Evolutionary conservation across 2,888 invertebrate genomes (phyloP), one percentile per base, ranked within the genome.

Genomic region (Ethmia dodecea): DNA sequence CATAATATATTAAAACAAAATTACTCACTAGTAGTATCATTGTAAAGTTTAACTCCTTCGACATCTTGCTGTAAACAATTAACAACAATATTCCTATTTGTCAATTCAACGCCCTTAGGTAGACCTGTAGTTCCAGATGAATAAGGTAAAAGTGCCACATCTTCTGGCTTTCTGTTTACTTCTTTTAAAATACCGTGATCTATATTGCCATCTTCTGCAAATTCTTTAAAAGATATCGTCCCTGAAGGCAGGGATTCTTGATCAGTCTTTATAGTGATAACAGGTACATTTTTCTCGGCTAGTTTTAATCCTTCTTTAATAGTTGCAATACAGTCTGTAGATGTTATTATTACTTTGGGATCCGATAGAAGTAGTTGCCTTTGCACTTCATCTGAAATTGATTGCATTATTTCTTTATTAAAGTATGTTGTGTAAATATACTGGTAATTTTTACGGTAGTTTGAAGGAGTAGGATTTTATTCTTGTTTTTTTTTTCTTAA

Each of bases 51-150:
- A 1, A 62, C 38, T 28, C 50, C 62, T 1, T 66, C 70, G 1
- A 60, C 51, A 40, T 65, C 64, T 31, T 78, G 77, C 29, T 83
- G 83, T 37, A 62, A 49, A 46, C 57, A 60, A 52, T 90, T 89
- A 0, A 88, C 59, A 1, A 89, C 60, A 3, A 90, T 36, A 64
- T 89, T 89, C 26, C 48, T 65, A 67, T 93, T 89, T 0, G 90
- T 88, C 1, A 93, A 60, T 55, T 89, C 86, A 0, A 93, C 93
- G 4, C 92, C 93, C 78, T 94, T 94, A 0, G 94, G 92, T 13
- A 92, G 46, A 0, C 96, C 96, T 0, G 95, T 96, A 0, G 96
- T 96, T 3, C 94, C 94, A 62, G 94, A 95, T 3, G 95, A 95
- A 76, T 92, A 96, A 0, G 93, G 94, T 45, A 96, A 56, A 15